Percentiles rank a stretch among this genome's conserved stretches.
Evolutionary conservation across 1,140 invertebrate genomes (phyloP).

Genomic region (Brachionus calyciflorus): DNA sequence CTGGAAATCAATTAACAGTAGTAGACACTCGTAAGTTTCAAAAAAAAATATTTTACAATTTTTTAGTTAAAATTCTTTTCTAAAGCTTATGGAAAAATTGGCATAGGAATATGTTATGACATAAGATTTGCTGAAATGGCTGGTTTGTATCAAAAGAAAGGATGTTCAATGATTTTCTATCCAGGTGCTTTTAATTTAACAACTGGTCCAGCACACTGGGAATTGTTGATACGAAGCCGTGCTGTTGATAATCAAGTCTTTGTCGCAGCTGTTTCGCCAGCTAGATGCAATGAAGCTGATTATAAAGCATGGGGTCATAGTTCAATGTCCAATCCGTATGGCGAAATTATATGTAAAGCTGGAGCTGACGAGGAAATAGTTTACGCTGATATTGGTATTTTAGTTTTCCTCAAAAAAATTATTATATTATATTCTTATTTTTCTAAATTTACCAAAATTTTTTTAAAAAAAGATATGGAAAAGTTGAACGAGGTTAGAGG

Average conservation of each 20-base stretch:
- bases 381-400: constrained; percentile 71
- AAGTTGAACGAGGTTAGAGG: constrained; percentile 71
- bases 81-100: constrained; percentile 73
- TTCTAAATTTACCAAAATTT: constrained; percentile 27
- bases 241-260: constrained; percentile 77
- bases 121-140: constrained; percentile 85
- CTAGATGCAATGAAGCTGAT: constrained; percentile 54
- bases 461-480: constrained; percentile 69
- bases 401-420: background rate
- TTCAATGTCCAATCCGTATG: constrained; percentile 54
- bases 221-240: constrained; percentile 73
- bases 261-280: constrained; percentile 67
- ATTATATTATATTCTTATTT: constrained; percentile 49
- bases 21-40: constrained; percentile 66
- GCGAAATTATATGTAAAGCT: constrained; percentile 70
- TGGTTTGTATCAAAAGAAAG: constrained; percentile 69
- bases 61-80: constrained; percentile 45
- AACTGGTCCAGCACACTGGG: constrained; percentile 88
- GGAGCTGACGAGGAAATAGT: constrained; percentile 70
- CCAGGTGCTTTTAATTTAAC: constrained; percentile 94
- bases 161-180: constrained; percentile 79
- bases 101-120: constrained; percentile 90
- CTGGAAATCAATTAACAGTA: constrained; percentile 72
- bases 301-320: constrained; percentile 38
- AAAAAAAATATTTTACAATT: constrained; percentile 25